phyloP scores from a whole-genome alignment of 2,113 vertebrate species.

The Syngnathus typhle region DNA sequence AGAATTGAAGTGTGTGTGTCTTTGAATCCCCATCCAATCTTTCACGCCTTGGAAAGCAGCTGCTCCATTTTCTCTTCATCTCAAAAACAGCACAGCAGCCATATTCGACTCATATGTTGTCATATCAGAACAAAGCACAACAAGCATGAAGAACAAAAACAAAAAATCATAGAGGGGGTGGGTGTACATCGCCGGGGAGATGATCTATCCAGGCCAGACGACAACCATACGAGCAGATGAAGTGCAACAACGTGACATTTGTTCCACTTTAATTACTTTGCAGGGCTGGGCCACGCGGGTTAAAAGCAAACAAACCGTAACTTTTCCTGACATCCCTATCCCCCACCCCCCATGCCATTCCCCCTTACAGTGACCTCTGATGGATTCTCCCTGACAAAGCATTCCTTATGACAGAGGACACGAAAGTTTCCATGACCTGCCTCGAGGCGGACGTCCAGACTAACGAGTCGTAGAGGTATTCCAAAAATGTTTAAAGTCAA shows the following conservation, averaged over 20 bases:
- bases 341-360: not conserved
- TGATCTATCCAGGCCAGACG: constrained; percentile 73
- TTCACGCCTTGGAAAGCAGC: not conserved
- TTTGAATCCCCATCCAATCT: not conserved
- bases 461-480: not conserved
- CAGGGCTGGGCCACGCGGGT: constrained; percentile 80
- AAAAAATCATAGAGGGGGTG: not conserved
- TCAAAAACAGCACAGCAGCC: not conserved
- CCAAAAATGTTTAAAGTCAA: not conserved
- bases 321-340: constrained; percentile 80
- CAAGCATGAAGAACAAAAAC: not conserved
- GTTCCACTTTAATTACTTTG: constrained; percentile 89
- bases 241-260: constrained; percentile 82
- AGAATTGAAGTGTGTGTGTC: no score
- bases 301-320: constrained; percentile 88
- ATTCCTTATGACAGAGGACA: constrained; percentile 81
- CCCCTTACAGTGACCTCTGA: constrained; percentile 80
- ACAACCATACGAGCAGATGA: constrained; percentile 79
- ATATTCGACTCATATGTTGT: not conserved
- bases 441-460: not conserved
- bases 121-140: not conserved
- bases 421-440: constrained; percentile 20
- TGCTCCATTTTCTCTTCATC: not conserved
- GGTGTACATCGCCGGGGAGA: constrained; percentile 46
- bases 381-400: constrained; percentile 82